A percentile compares a stretch with the other conserved stretches of the same genome.
phyloP scores from a whole-genome alignment of 2,113 vertebrate species.

The Rhynchomys soricoides region DNA sequence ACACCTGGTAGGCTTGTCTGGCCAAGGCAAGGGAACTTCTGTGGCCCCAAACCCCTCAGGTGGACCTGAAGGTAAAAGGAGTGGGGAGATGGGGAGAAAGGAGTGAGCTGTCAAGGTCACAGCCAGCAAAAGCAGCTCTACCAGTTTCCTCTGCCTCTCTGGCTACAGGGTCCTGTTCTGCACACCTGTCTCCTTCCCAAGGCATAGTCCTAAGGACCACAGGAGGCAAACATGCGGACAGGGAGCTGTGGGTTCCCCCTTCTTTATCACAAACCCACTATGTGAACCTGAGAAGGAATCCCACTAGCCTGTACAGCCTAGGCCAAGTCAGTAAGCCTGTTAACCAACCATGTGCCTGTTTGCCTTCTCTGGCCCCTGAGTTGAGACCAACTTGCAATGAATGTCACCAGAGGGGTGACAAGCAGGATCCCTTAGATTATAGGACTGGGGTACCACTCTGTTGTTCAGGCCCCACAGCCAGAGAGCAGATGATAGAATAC shows the following conservation, averaged over 20 bases:
- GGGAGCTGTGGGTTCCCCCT: not conserved
- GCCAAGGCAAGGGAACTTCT: not conserved
- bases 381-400: not conserved
- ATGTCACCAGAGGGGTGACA: too few relatives aligned
- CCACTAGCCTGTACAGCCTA: not conserved
- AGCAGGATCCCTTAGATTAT: not conserved
- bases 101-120: not conserved
- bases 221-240: not conserved
- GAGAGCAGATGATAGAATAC: too few relatives aligned
- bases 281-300: not conserved
- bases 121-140: not conserved
- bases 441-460: fast-evolving
- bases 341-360: too few relatives aligned
- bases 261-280: not conserved
- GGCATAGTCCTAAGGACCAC: not conserved
- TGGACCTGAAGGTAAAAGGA: not conserved
- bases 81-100: not conserved
- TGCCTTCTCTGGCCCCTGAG: not conserved
- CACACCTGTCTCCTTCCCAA: not conserved
- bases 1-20: not conserved
- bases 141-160: not conserved
- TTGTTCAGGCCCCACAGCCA: not conserved
- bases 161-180: not conserved
- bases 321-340: not conserved
- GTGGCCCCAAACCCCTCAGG: not conserved